These are phyloP conservation scores for Dinomys branickii DNA, from an alignment of 2,113 vertebrate species.

Conservation along the genomic window DNA sequence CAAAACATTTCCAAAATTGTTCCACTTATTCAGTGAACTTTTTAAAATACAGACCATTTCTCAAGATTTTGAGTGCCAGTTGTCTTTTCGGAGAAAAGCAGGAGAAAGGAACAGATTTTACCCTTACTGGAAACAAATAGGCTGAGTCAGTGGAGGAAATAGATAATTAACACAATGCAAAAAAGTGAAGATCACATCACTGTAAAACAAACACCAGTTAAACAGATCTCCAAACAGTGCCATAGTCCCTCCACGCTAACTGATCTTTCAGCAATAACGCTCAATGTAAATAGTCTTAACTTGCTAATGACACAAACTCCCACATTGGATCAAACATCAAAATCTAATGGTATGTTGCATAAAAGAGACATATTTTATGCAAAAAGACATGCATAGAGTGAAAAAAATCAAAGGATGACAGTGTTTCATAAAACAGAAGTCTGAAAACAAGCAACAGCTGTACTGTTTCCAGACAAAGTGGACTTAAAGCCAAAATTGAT, in stretches of 20 bases:
- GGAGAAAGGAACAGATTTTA: not conserved
- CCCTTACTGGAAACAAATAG: not conserved
- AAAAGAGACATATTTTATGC: not conserved
- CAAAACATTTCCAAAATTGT: conserved; percentile 87
- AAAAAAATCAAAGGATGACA: not conserved
- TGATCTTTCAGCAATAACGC: not conserved
- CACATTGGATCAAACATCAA: not conserved
- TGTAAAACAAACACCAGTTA: not conserved
- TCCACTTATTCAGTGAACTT: conserved; percentile 91
- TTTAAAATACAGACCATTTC: conserved; percentile 86
- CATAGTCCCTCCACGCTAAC: not conserved
- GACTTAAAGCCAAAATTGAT: not conserved
- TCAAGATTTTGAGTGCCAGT: not conserved
- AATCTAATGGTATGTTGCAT: not conserved
- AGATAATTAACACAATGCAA: not conserved
- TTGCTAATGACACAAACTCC: not conserved
- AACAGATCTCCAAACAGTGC: not conserved
- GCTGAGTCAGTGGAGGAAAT: too few relatives aligned
- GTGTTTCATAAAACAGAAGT: not conserved
- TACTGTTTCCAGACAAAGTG: not conserved
- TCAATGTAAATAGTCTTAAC: not conserved
- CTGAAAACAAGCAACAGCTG: not conserved
- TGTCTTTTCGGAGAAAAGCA: not conserved
- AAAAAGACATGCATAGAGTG: not conserved
- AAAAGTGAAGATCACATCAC: not conserved